phyloP scores from a whole-genome alignment of 2,888 invertebrate species.

The Pollenia amentaria region DNA sequence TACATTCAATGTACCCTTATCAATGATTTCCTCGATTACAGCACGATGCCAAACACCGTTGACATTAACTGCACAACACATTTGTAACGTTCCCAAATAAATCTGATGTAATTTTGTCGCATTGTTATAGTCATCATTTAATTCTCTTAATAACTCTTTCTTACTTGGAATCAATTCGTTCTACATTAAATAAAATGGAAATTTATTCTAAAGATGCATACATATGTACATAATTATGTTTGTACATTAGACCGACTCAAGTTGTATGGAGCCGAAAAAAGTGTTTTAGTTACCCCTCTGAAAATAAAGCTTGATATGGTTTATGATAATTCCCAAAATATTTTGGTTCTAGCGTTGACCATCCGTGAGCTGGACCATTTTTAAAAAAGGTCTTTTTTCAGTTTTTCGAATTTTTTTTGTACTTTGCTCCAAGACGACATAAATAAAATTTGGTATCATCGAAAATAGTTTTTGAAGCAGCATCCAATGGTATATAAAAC shows the following conservation, averaged over 20 bases:
- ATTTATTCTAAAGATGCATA: neutral
- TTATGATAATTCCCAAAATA: too few relatives aligned
- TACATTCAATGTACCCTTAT: slow-evolving; percentile 78
- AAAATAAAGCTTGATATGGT: too few relatives aligned
- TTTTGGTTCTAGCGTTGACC: too few relatives aligned
- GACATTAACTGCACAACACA: slow-evolving; percentile 79
- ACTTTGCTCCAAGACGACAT: too few relatives aligned
- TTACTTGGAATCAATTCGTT: slow-evolving; percentile 72
- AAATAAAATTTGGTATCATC: too few relatives aligned
- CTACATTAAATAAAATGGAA: slow-evolving; percentile 60
- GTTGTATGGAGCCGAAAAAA: too few relatives aligned
- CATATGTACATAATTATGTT: neutral
- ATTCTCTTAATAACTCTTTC: slow-evolving; percentile 62
- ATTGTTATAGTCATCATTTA: slow-evolving; percentile 74
- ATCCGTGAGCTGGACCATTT: too few relatives aligned
- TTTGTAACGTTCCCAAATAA: slow-evolving; percentile 78
- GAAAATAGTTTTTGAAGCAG: too few relatives aligned
- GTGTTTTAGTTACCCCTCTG: too few relatives aligned
- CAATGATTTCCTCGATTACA: slow-evolving; percentile 78
- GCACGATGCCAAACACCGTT: slow-evolving; percentile 81
- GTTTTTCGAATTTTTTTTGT: too few relatives aligned
- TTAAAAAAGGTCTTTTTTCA: too few relatives aligned
- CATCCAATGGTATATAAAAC: too few relatives aligned
- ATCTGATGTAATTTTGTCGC: slow-evolving; percentile 78
- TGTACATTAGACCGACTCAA: slow-evolving; percentile 1